Evolutionary conservation across 2,888 invertebrate genomes (phyloP).

Genomic region (Drosophila nr. perissopoda): DNA sequence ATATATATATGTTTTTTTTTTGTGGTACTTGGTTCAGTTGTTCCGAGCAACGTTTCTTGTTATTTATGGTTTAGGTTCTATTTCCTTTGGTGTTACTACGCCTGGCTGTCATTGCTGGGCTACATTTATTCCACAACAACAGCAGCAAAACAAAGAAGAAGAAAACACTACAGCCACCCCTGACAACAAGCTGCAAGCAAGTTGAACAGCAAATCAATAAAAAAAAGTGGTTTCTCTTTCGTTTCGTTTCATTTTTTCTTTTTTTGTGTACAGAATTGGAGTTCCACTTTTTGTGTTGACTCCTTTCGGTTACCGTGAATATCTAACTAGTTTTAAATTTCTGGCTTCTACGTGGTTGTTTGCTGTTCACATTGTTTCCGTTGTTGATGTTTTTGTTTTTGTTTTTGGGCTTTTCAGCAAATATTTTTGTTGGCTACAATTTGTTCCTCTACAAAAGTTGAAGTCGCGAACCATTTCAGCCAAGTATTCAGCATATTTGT

Average conservation of each 20-base stretch:
- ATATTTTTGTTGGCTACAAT: constrained; percentile 45
- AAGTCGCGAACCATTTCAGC: constrained; percentile 37
- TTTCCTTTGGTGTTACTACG: constrained; percentile 46
- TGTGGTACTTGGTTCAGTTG: constrained; percentile 31
- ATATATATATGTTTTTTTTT: neutral
- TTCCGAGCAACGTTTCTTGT: constrained; percentile 63
- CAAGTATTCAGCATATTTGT: constrained; percentile 51
- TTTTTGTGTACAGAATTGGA: constrained; percentile 28
- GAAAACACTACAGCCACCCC: constrained; percentile 33
- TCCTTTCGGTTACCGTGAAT: constrained; percentile 55
- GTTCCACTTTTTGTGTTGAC: constrained; percentile 50
- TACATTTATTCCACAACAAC: constrained; percentile 49
- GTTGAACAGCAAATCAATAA: constrained; percentile 77
- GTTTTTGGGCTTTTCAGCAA: constrained; percentile 28
- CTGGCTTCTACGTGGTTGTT: constrained; percentile 51
- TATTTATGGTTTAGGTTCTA: constrained; percentile 71
- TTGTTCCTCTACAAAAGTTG: constrained; percentile 24
- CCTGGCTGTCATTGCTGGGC: constrained; percentile 65
- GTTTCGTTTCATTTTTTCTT: constrained; percentile 7
- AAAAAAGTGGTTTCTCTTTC: constrained; percentile 28
- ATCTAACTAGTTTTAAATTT: constrained; percentile 78
- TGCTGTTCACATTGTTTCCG: constrained; percentile 16
- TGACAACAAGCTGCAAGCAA: constrained; percentile 68
- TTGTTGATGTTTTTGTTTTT: constrained; percentile 17
- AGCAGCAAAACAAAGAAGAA: constrained; percentile 32